Base-by-base conservation (phyloP, 2,797 vertebrate species). In the Atherinosoma microstoma region DNA sequence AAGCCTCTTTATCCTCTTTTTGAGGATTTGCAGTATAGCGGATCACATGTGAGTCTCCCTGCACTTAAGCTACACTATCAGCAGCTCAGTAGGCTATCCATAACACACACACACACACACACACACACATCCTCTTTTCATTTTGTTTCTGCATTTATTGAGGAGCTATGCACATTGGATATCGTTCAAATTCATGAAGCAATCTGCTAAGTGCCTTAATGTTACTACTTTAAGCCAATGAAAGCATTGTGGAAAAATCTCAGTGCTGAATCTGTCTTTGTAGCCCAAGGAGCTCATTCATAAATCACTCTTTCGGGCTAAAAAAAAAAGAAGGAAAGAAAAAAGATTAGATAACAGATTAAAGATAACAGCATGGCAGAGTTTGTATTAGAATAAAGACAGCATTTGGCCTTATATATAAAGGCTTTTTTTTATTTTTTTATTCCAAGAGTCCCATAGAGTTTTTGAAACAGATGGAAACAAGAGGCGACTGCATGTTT, bases 1-100 rank as follows among this genome's bases (percentile, higher is more conserved):
- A 93, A 94, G 90, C 92, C 89, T 88, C 91, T 93, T 93, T 89
- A 94, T 93, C 92, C 92, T 92, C 91, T 93, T 91, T 91, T 75
- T 81, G 86, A 88, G 90, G 93, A 93, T 93, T 93, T 94, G 87
- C 87, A 77, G 87, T 90, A 92, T 90, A 88, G 90, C 84, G 81
- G 91, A 89, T 91, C 89, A 90, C 90, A 91, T 90, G 84, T 75
- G 87, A 89, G 82, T 85, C 80, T 79, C 74, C 59, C 80, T 91
- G 86, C 87, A 85, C 87, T 92, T 93, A 92, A 92, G 91, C 93
- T 84, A 87, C 87, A 84, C 84, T 84, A 89, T 89, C 87, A 87
- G 76, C 76, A 58, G 76, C 90, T 80, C 79, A 85, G 86, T 91
- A 77, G 89, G 90, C 84, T 86, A 78, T 84, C 81, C 82, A 75